A percentile compares a stretch with the other conserved stretches of the same genome.
Conservation (phyloP, 1,140 invertebrate species). For the Bilobella aurantiaca region DNA sequence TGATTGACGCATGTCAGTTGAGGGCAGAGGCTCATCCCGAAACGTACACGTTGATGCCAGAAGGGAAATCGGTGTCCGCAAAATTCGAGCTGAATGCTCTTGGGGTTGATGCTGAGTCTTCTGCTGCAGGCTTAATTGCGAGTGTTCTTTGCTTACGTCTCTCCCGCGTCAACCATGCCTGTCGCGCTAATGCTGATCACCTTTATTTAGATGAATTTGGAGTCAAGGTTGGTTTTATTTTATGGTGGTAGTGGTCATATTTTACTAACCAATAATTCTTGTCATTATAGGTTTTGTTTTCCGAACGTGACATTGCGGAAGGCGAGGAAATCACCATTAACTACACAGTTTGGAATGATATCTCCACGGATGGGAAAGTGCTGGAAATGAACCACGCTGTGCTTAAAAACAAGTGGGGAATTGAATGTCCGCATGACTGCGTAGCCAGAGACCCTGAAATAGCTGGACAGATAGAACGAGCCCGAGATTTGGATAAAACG, state of each 20-base stretch:
- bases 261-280: no score
- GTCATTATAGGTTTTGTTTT: background rate
- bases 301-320: background rate
- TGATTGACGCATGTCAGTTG: conserved; percentile 1
- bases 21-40: background rate
- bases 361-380: background rate
- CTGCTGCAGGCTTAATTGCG: no score
- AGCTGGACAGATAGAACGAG: background rate
- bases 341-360: background rate
- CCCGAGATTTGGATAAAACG: no score
- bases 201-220: background rate
- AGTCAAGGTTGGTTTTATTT: background rate
- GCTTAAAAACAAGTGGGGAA: background rate
- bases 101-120: background rate
- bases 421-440: background rate
- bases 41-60: background rate
- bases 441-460: background rate
- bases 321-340: background rate
- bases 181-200: conserved; percentile 2
- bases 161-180: background rate
- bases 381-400: background rate
- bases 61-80: background rate
- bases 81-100: background rate
- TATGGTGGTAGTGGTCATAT: background rate
- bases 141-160: background rate